Evolutionary conservation across 2,888 invertebrate genomes (phyloP).

Genomic region (Neoaliturus tenellus): DNA sequence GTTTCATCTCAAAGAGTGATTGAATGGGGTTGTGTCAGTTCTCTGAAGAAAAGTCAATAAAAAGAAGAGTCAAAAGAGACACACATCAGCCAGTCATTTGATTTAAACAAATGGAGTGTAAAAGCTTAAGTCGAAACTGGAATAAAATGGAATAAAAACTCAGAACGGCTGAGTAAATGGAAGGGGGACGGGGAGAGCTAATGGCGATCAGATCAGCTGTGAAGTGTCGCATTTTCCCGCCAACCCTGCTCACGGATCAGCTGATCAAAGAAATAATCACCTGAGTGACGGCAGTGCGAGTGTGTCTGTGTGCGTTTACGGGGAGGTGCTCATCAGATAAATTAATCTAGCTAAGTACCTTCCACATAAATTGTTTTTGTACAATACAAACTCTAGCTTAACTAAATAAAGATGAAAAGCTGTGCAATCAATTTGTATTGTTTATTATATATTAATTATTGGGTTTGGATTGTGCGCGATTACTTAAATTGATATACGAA

Average conservation of each 20-base stretch:
- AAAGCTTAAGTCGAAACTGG: constrained; percentile 19
- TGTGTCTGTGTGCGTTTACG: neutral
- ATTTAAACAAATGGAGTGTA: constrained; percentile 15
- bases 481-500: too few species aligned
- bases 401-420: too few species aligned
- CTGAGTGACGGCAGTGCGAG: neutral
- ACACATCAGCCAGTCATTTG: neutral
- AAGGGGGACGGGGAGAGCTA: neutral
- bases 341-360: too few species aligned
- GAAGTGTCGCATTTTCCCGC: constrained; percentile 27
- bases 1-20: too few species aligned
- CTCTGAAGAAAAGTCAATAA: neutral
- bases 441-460: too few species aligned
- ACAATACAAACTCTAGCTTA: too few species aligned
- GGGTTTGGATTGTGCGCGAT: too few species aligned
- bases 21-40: too few species aligned
- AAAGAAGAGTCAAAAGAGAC: neutral
- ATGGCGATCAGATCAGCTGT: constrained; percentile 29
- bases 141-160: constrained; percentile 16
- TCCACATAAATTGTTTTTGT: too few species aligned
- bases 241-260: neutral
- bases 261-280: constrained; percentile 3
- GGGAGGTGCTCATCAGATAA: neutral
- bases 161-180: neutral
- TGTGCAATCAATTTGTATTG: too few species aligned